Percentiles rank a stretch among this genome's conserved stretches.
These are phyloP conservation scores for Stenolophus ochropezus DNA, from an alignment of 2,888 invertebrate species.

Conservation along the genomic window DNA sequence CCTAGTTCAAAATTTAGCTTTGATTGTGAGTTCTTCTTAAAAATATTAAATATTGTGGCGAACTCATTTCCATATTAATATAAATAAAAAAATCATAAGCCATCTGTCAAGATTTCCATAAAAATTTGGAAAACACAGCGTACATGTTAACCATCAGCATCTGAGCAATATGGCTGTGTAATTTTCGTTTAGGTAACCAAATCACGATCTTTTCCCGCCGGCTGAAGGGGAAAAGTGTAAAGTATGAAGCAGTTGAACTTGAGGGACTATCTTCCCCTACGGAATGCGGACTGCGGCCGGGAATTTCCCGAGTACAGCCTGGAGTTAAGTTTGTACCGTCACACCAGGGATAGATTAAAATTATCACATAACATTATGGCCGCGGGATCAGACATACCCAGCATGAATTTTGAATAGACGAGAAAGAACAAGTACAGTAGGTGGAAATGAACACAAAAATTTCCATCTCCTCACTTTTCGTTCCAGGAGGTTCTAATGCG, in stretches of 20 bases:
- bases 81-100: neutral
- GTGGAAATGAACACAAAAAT: neutral
- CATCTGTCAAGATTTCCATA: neutral
- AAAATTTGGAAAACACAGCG: neutral
- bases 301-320: conserved; percentile 14
- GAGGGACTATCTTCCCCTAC: conserved; percentile 9
- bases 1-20: no score
- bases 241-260: neutral
- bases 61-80: neutral
- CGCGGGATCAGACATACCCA: conserved; percentile 13
- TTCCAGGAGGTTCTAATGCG: no score
- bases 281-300: neutral
- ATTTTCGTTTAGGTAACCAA: neutral
- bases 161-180: no score
- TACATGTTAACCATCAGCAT: no score
- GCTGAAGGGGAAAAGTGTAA: conserved; percentile 4
- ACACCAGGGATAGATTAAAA: conserved; percentile 41
- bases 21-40: no score
- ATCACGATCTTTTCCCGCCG: neutral
- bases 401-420: conserved; percentile 23
- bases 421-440: neutral
- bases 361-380: conserved; percentile 38
- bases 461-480: neutral
- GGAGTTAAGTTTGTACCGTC: conserved; percentile 10
- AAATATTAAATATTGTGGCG: no score